These are phyloP conservation scores for Styela plicata DNA, from an alignment of 23 tunicate species.

Conservation along the genomic window DNA sequence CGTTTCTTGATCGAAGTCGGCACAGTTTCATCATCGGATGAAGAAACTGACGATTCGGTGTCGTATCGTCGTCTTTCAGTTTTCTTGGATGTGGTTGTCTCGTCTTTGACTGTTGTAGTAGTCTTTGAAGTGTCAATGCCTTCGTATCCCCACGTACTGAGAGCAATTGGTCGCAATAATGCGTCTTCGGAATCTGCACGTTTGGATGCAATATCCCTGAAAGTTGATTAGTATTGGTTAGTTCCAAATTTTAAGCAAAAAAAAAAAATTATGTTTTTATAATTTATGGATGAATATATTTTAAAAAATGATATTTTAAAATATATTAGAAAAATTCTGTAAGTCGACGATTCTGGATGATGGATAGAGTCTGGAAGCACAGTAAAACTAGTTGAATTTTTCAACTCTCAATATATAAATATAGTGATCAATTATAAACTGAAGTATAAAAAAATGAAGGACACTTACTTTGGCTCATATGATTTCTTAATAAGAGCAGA, in stretches of 20 bases:
- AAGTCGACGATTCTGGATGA: background rate
- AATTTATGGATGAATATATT: no score
- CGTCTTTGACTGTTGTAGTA: background rate
- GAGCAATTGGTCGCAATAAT: constrained; percentile 58
- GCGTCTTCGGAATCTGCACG: constrained; percentile 91
- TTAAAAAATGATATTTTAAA: no score
- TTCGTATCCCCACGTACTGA: constrained; percentile 88
- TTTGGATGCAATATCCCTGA: background rate
- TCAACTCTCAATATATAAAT: no score
- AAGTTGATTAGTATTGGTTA: no score
- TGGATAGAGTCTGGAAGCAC: no score
- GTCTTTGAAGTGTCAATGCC: background rate
- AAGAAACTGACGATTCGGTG: constrained; percentile 11
- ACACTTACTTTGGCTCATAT: background rate
- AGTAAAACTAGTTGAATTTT: no score
- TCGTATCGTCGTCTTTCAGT: constrained; percentile 22
- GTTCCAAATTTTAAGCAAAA: no score
- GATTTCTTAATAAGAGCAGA: constrained; percentile 23
- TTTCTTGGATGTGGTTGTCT: background rate
- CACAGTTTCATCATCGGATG: constrained; percentile 54
- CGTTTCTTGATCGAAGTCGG: constrained; percentile 44
- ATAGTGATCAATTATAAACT: no score
- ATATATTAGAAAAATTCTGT: constrained; percentile 6
- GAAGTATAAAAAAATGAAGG: no score
- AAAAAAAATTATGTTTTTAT: no score